Evolutionary conservation across 2,888 invertebrate species (phyloP), one percentile per base, ranked within the genome.

Genomic region (Ernsta delagoae): DNA sequence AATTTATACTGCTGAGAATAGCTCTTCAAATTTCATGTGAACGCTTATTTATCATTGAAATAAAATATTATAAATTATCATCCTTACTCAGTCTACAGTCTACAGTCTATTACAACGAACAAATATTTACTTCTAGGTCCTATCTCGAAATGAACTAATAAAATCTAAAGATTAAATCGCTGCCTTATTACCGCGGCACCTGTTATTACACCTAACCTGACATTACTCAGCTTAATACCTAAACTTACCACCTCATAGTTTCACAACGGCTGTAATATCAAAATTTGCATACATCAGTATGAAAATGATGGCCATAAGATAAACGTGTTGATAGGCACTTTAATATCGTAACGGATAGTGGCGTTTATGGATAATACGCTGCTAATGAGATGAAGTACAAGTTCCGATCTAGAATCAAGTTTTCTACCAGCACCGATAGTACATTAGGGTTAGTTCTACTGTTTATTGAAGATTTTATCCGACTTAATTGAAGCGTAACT

Each of bases 401-500:
- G 59, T 39, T 36, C 41, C 11, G 63, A 53, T 50, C 57, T 41
- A 50, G 34, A 12, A 56, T 61, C 69, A 16, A 24, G 54, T 39
- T 69, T 63, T 69, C 69, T 62, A 62, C 39, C 36, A 56, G 43
- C n/a, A 12, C 24, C 48, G 7, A 16, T 24, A 9, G 50, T 24
- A 53, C 5, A 16, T 53, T 53, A 4, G 24, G 50, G 50, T 24
- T 53, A 53, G 8, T 16, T 48, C 36, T 59, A 45, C 34, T 68
- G 68, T 68, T 50, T 68, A 68, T 68, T 57, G 68, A 62, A 57
- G 68, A 68, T 62, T 68, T 57, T 68, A 68, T 68, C 68, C 57
- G 36, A 24, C 43, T 68, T 62, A 62, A 62, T 57, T 68, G 62
- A 68, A 61, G 67, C 61, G 61, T 67, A 61, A 60, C 60, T 62